phyloP scores from a whole-genome alignment of 2,888 invertebrate genomes.

The Steinernema hermaphroditum region DNA sequence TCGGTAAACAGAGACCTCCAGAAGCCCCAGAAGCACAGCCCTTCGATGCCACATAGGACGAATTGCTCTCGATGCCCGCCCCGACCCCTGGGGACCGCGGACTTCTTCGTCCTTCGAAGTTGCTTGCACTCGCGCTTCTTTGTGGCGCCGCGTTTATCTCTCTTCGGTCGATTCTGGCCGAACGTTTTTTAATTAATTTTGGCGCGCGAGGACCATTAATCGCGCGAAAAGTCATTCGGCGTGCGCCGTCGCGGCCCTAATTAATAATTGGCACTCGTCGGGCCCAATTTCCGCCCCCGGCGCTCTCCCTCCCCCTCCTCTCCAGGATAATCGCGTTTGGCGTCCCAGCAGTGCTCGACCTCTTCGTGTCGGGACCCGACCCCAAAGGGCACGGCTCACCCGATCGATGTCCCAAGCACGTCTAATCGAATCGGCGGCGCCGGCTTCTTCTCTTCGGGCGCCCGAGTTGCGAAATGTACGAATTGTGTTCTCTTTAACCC shows the following conservation, averaged over 20 bases:
- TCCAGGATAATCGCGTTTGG: no score
- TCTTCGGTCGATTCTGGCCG: background rate
- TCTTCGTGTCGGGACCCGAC: conserved; percentile 22
- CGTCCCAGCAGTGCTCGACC: background rate
- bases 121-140: no score
- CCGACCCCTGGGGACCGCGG: no score
- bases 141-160: background rate
- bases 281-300: no score
- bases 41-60: no score
- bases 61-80: no score
- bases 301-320: no score
- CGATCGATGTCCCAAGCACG: background rate
- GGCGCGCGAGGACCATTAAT: conserved; percentile 8
- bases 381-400: background rate
- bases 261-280: conserved; percentile 26
- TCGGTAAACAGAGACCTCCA: no score
- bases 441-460: conserved; percentile 20
- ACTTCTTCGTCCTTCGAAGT: no score
- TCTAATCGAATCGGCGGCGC: conserved; percentile 28
- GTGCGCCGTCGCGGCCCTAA: conserved; percentile 3
- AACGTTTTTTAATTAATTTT: conserved; percentile 16
- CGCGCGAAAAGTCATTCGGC: conserved; percentile 4
- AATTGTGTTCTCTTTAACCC: conserved; percentile 7
- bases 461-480: conserved; percentile 25
- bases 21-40: no score